A percentile compares a stretch with the other conserved stretches of the same genome.
Conservation (phyloP, 2,888 invertebrate species). For the Alviniconcha strummeri region DNA sequence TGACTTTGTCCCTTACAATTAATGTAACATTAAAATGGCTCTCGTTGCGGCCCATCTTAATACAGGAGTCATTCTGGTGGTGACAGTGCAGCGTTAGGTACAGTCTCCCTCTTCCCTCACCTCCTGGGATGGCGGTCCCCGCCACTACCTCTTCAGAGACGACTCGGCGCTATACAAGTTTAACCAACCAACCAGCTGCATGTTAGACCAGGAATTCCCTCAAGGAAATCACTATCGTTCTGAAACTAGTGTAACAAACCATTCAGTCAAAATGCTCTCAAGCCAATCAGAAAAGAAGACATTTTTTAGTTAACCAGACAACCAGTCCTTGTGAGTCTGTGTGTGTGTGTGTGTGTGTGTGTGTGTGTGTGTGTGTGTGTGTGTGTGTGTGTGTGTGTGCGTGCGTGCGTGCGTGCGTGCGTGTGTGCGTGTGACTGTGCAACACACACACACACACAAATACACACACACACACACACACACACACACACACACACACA, state of each 20-base stretch:
- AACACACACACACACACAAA: too few relatives aligned
- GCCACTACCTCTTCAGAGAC: too few relatives aligned
- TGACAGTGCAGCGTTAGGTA: too few relatives aligned
- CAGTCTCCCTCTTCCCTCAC: too few relatives aligned
- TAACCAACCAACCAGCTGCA: not conserved
- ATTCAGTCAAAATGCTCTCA: not conserved
- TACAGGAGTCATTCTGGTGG: too few relatives aligned
- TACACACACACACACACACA: too few relatives aligned
- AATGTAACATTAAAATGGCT: too few relatives aligned
- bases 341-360: constrained; percentile 3
- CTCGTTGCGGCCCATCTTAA: too few relatives aligned
- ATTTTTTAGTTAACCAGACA: not conserved
- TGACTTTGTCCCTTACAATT: too few relatives aligned
- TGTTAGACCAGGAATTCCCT: not conserved
- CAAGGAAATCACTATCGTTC: not conserved
- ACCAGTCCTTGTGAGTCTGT: not conserved
- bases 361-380: not conserved
- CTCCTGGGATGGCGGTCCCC: too few relatives aligned
- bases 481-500: too few relatives aligned
- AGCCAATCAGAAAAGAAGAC: not conserved
- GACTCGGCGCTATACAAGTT: too few relatives aligned
- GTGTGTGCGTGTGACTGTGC: not conserved
- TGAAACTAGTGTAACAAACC: not conserved
- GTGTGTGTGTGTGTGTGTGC: not conserved
- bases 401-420: not conserved